phyloP scores from a whole-genome alignment of 2,888 invertebrate species.

The Pyrochroa serraticornis region DNA sequence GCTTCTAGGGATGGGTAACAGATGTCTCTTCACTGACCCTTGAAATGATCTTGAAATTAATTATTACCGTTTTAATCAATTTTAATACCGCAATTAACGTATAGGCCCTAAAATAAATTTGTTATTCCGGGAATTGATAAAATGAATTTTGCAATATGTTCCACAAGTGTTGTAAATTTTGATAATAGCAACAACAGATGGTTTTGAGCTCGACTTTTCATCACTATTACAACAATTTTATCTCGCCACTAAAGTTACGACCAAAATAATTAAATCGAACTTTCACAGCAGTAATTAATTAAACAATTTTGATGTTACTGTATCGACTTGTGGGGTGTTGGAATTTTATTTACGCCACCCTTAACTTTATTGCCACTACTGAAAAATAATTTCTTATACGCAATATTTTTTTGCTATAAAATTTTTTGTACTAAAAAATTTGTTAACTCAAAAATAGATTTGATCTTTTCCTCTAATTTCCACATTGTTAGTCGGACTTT shows the following conservation, averaged over 20 bases:
- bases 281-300: not conserved
- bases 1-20: no score
- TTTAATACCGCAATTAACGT: no score
- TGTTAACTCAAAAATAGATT: not conserved
- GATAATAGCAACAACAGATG: slow-evolving; percentile 6
- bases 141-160: slow-evolving; percentile 11
- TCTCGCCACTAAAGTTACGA: not conserved
- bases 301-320: no score
- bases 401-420: not conserved
- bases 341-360: not conserved
- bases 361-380: no score
- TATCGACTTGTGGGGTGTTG: not conserved
- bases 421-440: not conserved
- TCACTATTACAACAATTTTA: slow-evolving; percentile 4
- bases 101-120: no score
- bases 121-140: not conserved
- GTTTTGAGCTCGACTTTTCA: slow-evolving; percentile 5
- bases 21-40: no score
- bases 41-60: no score
- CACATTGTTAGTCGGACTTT: not conserved
- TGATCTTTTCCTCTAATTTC: slow-evolving; percentile 6
- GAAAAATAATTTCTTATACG: no score
- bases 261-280: not conserved
- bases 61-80: no score
- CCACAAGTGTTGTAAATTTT: slow-evolving; percentile 7